Evolutionary conservation across 1,140 invertebrate species (phyloP), one percentile per base, ranked within the genome.

Genomic region (Tachypleus tridentatus): DNA sequence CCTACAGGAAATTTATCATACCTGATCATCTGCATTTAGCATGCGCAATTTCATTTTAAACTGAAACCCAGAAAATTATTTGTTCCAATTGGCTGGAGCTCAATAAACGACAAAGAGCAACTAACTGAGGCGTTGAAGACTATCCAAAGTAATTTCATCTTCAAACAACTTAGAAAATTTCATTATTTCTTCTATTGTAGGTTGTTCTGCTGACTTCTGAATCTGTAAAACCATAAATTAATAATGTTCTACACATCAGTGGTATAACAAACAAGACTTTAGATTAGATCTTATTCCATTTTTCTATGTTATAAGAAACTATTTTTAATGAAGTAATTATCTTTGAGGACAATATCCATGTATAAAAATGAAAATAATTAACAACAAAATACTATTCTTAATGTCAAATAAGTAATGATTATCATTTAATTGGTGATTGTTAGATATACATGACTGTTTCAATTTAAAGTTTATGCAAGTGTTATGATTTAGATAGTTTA

Each of bases 121-220:
- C 83, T 66, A 99, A 77, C 76, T 99, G 95, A 29, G 85, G 54
- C 93, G 78, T 3, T 85, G 85, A 11, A 99, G 77, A 5, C 93
- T 97, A 76, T 99, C 97, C 57, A 99, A 78, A 1, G 97, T 99
- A n/a, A 99, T 91, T 80, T 99, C 95, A 80, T 99, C 96, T 77
- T 98, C 92, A 80, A 99, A 99, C 7, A 95, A 78, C 76, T 97
- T 97, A 8, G 93, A 94, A 77, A 93, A 99, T 74, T 93, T 93
- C 73, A 98, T 84, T 57, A 99, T 98, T 73, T 99, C 96, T 71
- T 94, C 88, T 73, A 88, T 97, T 0, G 85, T 86, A 0, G 93
- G 89, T 69, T 86, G 81, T 71, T 86, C 83, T 11, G 88, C 94
- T 10, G 82, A 79, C 52, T 73, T 79, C 64, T 84, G 76, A 7